Conservation (phyloP, 2,113 vertebrate genomes). For the Cavia aperea region DNA sequence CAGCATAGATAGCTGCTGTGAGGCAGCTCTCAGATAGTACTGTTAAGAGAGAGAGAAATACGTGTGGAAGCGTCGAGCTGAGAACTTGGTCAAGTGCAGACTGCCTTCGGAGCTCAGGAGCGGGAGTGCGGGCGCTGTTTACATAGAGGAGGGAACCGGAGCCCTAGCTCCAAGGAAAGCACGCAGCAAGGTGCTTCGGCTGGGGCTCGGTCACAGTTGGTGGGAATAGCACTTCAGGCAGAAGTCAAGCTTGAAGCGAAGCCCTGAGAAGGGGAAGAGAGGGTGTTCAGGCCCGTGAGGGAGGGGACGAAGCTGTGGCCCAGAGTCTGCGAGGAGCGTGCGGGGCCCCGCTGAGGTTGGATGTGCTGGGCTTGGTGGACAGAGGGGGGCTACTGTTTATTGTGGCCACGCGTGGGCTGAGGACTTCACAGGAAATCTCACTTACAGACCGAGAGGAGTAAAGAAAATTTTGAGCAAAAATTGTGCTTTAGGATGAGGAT, state of each 20-base stretch:
- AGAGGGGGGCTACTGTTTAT: background rate
- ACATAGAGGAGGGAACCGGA: background rate
- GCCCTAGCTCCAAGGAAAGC: background rate
- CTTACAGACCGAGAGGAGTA: background rate
- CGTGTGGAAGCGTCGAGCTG: background rate
- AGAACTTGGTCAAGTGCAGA: background rate
- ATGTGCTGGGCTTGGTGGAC: too few species aligned
- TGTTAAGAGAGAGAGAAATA: background rate
- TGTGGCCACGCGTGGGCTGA: background rate
- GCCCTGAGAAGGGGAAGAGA: background rate
- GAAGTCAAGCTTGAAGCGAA: background rate
- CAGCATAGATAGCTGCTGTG: fast-evolving
- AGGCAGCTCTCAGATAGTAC: too few species aligned
- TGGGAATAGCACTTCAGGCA: background rate
- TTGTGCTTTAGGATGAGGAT: background rate
- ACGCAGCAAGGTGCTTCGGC: background rate
- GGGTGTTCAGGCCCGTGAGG: fast-evolving
- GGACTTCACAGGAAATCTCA: background rate
- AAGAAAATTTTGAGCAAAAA: background rate
- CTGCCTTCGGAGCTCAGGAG: background rate
- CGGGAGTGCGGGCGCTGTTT: background rate
- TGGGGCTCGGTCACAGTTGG: background rate
- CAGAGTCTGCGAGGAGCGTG: background rate
- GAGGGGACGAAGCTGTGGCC: background rate
- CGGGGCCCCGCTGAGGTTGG: background rate